These are phyloP conservation scores for Hirtodrosophila histrioides DNA, from an alignment of 2,888 invertebrate species.

Conservation along the genomic window DNA sequence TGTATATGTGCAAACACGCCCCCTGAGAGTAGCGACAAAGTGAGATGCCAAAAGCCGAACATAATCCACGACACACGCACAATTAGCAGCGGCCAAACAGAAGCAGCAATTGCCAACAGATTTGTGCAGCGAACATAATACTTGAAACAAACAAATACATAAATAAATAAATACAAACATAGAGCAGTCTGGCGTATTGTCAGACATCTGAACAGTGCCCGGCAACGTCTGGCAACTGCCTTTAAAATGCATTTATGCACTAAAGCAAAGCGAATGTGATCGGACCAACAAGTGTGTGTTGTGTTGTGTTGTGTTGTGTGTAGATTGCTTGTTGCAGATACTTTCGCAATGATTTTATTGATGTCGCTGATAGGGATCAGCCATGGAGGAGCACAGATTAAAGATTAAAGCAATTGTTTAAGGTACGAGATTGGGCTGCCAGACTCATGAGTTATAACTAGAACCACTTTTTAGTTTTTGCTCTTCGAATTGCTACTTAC, in stretches of 20 bases:
- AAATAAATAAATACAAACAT: constrained; percentile 28
- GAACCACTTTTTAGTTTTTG: background rate
- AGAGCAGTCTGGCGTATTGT: constrained; percentile 10
- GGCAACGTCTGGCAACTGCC: constrained; percentile 39
- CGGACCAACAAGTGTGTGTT: constrained; percentile 19
- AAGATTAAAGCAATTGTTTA: constrained; percentile 23
- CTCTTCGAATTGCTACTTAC: constrained; percentile 1
- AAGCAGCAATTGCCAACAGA: constrained; percentile 27
- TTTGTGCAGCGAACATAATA: constrained; percentile 30
- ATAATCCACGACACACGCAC: constrained; percentile 63
- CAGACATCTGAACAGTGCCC: constrained; percentile 9
- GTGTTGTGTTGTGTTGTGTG: background rate
- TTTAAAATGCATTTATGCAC: constrained; percentile 74
- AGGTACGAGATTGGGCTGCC: background rate
- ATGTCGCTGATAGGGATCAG: constrained; percentile 75
- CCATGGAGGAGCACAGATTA: constrained; percentile 9
- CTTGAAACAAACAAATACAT: constrained; percentile 36
- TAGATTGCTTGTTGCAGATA: constrained; percentile 70
- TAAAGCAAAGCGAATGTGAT: constrained; percentile 46
- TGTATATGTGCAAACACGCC: constrained; percentile 60
- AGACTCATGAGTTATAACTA: background rate
- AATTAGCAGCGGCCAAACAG: constrained; percentile 54
- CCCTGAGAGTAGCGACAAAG: constrained; percentile 68
- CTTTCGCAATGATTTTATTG: constrained; percentile 82
- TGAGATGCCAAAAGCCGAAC: constrained; percentile 66